phyloP scores from a whole-genome alignment of 2,888 invertebrate species.

The Caenorhabditis plicata region DNA sequence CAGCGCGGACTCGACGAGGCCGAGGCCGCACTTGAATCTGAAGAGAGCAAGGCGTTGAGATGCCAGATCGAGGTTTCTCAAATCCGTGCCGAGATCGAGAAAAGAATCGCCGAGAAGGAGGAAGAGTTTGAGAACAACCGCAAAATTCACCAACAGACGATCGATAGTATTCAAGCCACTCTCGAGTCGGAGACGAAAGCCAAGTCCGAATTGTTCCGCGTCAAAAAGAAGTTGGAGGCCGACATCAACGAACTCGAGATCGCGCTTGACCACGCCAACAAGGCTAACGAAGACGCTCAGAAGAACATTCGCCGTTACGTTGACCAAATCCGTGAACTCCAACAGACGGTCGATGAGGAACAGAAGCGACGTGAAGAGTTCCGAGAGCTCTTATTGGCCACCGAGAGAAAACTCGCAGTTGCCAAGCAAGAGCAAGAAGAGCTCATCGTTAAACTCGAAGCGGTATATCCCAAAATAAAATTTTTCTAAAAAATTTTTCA shows the following conservation, averaged over 20 bases:
- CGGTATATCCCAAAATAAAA: slow-evolving; percentile 67
- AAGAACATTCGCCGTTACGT: slow-evolving; percentile 81
- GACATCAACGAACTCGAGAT: slow-evolving; percentile 99
- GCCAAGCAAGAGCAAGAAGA: slow-evolving; percentile 71
- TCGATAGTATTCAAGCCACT: slow-evolving; percentile 99
- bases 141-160: slow-evolving; percentile 85
- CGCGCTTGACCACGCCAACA: slow-evolving; percentile 97
- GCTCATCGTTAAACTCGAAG: slow-evolving; percentile 92
- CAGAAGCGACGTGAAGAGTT: slow-evolving; percentile 97
- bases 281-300: slow-evolving; percentile 71
- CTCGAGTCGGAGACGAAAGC: slow-evolving; percentile 81
- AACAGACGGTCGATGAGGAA: slow-evolving; percentile 83
- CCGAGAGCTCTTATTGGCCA: slow-evolving; percentile 83
- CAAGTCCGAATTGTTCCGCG: slow-evolving; percentile 84
- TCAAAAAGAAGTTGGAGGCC: slow-evolving; percentile 83
- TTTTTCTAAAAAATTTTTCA: slow-evolving; percentile 19
- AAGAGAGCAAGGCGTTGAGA: slow-evolving; percentile 80
- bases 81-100: slow-evolving; percentile 98
- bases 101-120: slow-evolving; percentile 99
- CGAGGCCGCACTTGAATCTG: slow-evolving; percentile 97
- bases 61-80: slow-evolving; percentile 85
- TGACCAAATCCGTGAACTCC: slow-evolving; percentile 80
- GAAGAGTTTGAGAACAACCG: slow-evolving; percentile 98
- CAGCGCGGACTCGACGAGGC: slow-evolving; percentile 78
- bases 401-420: slow-evolving; percentile 77